Conservation (phyloP, 1,140 invertebrate species). For the Drosophila subobscura region DNA sequence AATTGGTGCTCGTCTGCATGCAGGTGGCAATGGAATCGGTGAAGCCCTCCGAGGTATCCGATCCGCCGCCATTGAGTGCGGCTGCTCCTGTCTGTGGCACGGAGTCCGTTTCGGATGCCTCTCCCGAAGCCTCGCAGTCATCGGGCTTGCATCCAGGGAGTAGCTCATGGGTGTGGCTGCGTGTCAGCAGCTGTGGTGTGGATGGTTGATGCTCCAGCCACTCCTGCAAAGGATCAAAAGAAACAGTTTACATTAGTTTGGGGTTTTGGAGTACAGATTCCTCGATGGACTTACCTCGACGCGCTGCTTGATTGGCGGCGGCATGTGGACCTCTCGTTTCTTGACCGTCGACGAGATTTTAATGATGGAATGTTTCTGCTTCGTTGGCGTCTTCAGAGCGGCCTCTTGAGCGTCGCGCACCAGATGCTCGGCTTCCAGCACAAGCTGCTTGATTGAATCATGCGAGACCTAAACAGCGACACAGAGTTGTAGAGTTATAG, state of each 20-base stretch:
- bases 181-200: constrained; percentile 51
- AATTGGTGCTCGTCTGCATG: constrained; percentile 84
- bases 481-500: constrained; percentile 3
- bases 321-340: constrained; percentile 77
- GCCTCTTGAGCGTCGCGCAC: constrained; percentile 81
- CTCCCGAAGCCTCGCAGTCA: constrained; percentile 93
- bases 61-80: constrained; percentile 77
- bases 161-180: constrained; percentile 46
- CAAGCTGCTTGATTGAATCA: constrained; percentile 83
- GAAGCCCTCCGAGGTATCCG: constrained; percentile 89
- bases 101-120: constrained; percentile 90
- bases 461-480: constrained; percentile 68
- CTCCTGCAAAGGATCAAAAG: constrained; percentile 49
- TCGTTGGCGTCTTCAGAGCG: constrained; percentile 80
- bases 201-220: constrained; percentile 81
- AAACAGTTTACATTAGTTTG: background rate
- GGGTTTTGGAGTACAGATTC: background rate
- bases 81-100: constrained; percentile 85
- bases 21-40: constrained; percentile 88
- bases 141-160: constrained; percentile 55
- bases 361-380: constrained; percentile 81
- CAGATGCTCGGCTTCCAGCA: constrained; percentile 83
- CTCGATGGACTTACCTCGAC: constrained; percentile 66
- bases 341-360: constrained; percentile 82
- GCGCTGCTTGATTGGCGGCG: constrained; percentile 76